Conservation (phyloP, 2,797 vertebrate species). For the Falco peregrinus region DNA sequence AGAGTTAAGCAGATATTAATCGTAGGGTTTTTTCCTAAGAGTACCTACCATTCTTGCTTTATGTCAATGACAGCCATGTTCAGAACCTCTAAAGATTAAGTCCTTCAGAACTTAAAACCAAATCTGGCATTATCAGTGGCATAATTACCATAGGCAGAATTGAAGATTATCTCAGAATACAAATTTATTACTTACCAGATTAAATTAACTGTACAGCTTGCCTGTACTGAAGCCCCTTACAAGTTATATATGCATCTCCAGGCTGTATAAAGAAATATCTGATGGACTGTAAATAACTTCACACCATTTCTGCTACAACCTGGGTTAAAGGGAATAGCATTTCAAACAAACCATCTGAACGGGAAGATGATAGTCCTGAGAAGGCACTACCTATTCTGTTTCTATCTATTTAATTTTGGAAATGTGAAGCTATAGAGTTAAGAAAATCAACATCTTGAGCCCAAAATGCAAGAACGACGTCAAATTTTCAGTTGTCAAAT, state of each 20-base stretch:
- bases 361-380: not conserved
- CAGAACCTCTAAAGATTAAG: not conserved
- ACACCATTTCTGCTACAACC: not conserved
- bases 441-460: not conserved
- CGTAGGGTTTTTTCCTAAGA: not conserved
- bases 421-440: not conserved
- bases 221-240: not conserved
- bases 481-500: not conserved
- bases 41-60: not conserved
- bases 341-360: not conserved
- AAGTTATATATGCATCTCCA: accelerated
- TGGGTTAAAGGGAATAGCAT: not conserved
- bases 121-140: not conserved
- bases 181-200: not conserved
- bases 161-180: not conserved
- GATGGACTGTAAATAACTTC: not conserved
- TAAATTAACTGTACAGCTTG: not conserved
- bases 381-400: not conserved
- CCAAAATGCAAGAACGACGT: not conserved
- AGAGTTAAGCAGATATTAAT: not conserved
- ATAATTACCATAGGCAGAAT: not conserved
- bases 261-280: not conserved
- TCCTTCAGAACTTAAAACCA: not conserved
- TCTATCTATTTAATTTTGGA: not conserved
- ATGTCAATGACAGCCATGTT: not conserved